phyloP scores from a whole-genome alignment of 2,888 invertebrate species.

The Nomada fabriciana region DNA sequence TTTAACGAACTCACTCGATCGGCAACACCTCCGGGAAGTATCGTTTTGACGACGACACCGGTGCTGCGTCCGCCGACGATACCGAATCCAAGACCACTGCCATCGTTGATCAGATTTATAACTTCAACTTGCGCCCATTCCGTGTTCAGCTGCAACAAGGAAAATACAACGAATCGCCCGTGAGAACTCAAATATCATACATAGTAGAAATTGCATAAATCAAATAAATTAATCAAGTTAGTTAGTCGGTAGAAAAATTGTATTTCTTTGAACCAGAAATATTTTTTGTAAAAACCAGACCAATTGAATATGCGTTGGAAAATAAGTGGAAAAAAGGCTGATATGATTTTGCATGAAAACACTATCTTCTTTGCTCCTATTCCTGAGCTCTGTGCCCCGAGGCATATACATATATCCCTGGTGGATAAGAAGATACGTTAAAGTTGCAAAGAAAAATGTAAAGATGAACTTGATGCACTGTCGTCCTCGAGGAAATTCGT shows the following conservation, averaged over 20 bases:
- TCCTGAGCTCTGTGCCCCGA: background rate
- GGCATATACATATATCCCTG: background rate
- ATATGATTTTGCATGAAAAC: background rate
- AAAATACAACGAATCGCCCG: background rate
- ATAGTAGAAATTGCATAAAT: no score
- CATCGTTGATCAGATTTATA: constrained; percentile 98
- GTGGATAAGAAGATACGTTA: constrained; percentile 19
- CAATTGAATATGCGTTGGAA: background rate
- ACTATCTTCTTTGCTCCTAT: background rate
- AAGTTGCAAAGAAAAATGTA: constrained; percentile 21
- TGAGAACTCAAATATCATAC: background rate
- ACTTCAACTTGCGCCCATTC: constrained; percentile 99
- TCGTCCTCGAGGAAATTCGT: constrained; percentile 16
- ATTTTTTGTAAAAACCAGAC: no score
- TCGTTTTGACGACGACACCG: constrained; percentile 99
- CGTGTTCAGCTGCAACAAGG: constrained; percentile 92
- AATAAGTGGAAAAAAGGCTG: background rate
- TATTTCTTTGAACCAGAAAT: no score
- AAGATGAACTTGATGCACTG: constrained; percentile 2
- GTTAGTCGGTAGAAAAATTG: no score
- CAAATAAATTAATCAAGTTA: no score
- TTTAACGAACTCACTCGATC: constrained; percentile 90
- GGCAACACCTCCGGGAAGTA: constrained; percentile 98
- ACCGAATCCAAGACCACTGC: constrained; percentile 98
- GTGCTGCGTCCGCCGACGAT: constrained; percentile 99